These are phyloP conservation scores for Fulmarus glacialis DNA, from an alignment of 2,113 vertebrate genomes.

Conservation along the genomic window DNA sequence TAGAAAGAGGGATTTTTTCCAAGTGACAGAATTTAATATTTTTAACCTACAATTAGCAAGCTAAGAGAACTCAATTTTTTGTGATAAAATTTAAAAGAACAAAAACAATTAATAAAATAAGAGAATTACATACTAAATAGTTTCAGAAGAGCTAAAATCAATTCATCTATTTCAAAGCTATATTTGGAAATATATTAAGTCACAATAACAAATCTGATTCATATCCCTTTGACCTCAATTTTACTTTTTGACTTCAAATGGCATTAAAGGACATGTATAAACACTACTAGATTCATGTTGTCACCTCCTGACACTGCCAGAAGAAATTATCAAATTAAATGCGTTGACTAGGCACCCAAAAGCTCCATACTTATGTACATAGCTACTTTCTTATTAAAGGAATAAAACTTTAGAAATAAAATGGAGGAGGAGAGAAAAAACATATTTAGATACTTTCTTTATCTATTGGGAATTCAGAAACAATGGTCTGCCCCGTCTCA, in stretches of 20 bases:
- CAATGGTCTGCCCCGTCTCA: background rate
- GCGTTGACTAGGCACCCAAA: background rate
- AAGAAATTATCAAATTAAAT: background rate
- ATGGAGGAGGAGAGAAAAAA: background rate
- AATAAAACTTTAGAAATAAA: background rate
- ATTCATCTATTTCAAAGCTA: background rate
- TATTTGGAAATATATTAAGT: background rate
- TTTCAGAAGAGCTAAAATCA: background rate
- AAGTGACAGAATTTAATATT: background rate
- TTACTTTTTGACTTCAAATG: background rate
- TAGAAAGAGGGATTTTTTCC: background rate
- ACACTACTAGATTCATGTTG: background rate
- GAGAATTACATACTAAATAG: background rate
- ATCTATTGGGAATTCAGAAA: background rate
- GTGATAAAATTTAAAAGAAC: background rate
- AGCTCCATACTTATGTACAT: background rate
- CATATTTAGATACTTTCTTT: background rate
- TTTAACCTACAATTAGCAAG: background rate
- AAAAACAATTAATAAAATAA: background rate
- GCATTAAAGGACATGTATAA: background rate
- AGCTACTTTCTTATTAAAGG: background rate
- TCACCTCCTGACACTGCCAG: background rate
- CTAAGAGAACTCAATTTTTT: background rate
- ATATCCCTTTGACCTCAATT: constrained; percentile 6
- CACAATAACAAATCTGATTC: background rate